A percentile compares a stretch with the other conserved stretches of the same genome.
Evolutionary conservation across 2,888 invertebrate genomes (phyloP).

Genomic region (Biston betularia): DNA sequence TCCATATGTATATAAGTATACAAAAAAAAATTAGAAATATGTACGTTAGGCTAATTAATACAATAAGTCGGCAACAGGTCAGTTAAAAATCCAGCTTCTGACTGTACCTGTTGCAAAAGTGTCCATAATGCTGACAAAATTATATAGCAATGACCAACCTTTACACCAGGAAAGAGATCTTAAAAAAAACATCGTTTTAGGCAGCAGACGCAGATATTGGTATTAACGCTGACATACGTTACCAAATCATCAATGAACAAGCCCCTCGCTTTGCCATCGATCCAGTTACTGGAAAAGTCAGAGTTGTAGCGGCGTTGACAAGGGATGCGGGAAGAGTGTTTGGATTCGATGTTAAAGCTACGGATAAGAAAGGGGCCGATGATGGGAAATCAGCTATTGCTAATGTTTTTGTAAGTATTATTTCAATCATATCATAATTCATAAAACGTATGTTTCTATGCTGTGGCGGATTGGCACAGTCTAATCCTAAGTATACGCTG

Average conservation of each 20-base stretch:
- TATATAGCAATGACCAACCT: too few relatives aligned
- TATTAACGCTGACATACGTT: slow-evolving; percentile 92
- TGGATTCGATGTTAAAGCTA: slow-evolving; percentile 95
- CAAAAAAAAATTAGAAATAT: too few relatives aligned
- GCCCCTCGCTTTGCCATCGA: slow-evolving; percentile 92
- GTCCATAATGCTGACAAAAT: too few relatives aligned
- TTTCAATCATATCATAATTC: not conserved
- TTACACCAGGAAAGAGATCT: too few relatives aligned
- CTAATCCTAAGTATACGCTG: too few relatives aligned
- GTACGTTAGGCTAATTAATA: too few relatives aligned
- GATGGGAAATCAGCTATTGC: slow-evolving; percentile 94
- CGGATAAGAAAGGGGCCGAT: slow-evolving; percentile 92
- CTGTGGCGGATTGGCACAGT: too few relatives aligned
- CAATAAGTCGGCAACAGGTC: too few relatives aligned
- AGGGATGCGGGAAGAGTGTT: slow-evolving; percentile 91
- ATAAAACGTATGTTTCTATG: too few relatives aligned
- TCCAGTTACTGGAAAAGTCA: slow-evolving; percentile 90
- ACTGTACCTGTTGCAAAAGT: too few relatives aligned
- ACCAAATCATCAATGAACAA: slow-evolving; percentile 92
- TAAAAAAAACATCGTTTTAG: slow-evolving; percentile 63
- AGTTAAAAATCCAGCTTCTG: too few relatives aligned
- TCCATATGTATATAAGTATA: too few relatives aligned
- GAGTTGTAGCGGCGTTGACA: slow-evolving; percentile 89
- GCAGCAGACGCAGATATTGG: slow-evolving; percentile 92
- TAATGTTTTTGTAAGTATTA: slow-evolving; percentile 92